Conservation (phyloP, 2,888 invertebrate species). For the Drosophila neotestacea region DNA sequence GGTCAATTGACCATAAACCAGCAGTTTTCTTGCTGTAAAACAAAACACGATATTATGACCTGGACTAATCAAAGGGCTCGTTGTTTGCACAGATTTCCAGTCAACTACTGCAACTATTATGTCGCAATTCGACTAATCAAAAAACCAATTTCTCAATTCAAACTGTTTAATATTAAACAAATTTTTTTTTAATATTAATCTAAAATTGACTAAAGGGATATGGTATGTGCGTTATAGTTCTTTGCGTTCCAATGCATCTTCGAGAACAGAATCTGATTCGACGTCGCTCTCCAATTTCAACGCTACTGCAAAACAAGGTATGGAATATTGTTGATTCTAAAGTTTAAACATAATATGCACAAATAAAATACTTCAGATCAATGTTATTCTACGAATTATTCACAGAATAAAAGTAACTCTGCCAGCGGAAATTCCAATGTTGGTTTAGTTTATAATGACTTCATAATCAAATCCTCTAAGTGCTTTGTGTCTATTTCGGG, state of each 20-base stretch:
- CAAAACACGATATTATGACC: too few species aligned
- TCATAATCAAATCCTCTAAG: conserved; percentile 84
- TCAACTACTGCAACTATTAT: too few species aligned
- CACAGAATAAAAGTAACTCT: conserved; percentile 80
- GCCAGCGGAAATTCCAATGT: conserved; percentile 14
- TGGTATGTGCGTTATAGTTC: conserved; percentile 50
- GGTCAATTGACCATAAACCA: too few species aligned
- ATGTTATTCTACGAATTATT: conserved; percentile 67
- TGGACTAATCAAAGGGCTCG: too few species aligned
- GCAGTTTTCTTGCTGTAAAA: too few species aligned
- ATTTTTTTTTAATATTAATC: conserved; percentile 11
- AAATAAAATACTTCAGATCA: conserved; percentile 58
- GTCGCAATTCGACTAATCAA: too few species aligned
- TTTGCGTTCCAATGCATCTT: conserved; percentile 12
- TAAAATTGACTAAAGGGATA: conserved; percentile 44
- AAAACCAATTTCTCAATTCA: background rate
- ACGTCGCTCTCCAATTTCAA: conserved; percentile 22
- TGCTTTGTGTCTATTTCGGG: conserved; percentile 84
- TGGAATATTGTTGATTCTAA: conserved; percentile 9
- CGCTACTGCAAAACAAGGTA: conserved; percentile 52
- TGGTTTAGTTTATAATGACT: conserved; percentile 76
- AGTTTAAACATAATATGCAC: conserved; percentile 18
- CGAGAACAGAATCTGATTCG: conserved; percentile 16
- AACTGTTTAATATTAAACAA: too few species aligned
- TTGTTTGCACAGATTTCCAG: too few species aligned